Evolutionary conservation across 2,888 invertebrate genomes (phyloP), one percentile per base, ranked within the genome.

Genomic region (Apodemia zela): DNA sequence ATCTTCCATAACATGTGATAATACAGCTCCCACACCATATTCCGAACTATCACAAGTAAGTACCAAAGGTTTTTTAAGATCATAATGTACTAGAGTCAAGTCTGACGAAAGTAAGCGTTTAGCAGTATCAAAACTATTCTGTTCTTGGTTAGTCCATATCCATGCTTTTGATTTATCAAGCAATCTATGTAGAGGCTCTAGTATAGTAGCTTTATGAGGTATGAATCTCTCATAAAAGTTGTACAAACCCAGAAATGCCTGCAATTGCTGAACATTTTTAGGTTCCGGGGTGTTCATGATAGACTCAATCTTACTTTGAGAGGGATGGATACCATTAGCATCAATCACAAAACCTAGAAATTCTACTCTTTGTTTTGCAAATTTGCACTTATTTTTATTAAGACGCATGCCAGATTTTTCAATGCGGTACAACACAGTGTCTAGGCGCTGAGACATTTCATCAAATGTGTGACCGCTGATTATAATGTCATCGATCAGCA

Each of bases 401-500:
- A 72, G 62, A 1, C 65, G 51, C 7, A 70, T 60, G 8, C 72
- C 71, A 11, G 69, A 62, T 11, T 63, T 59, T 54, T 69, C 18
- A n/a, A 72, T 65, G 15, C 66, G 17, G 6, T 7, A 11, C n/a
- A 67, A 25, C n/a, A 68, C 64, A 13, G 13, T 15, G 11, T 64
- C 65, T 5, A 45, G 7, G 5, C n/a, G 45, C n/a, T 45, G 6
- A 45, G 45, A n/a, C 15, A 45, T 45, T n/a, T 45, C 45, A n/a
- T 6, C 17, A n/a, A 47, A 8, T 47, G 8, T 68, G 8, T 33
- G 33, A 1, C 72, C 72, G 18, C 66, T 65, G 1, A 73, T 60
- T 4, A 72, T 68, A 13, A 74, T 69, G 21, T 75, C 73, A 21
- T 72, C 73, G 13, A 72, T 67, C 10, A 71, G 66, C 2, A 71